Evolutionary conservation across 2,113 vertebrate genomes (phyloP).

Genomic region (Lepisosteus oculatus): DNA sequence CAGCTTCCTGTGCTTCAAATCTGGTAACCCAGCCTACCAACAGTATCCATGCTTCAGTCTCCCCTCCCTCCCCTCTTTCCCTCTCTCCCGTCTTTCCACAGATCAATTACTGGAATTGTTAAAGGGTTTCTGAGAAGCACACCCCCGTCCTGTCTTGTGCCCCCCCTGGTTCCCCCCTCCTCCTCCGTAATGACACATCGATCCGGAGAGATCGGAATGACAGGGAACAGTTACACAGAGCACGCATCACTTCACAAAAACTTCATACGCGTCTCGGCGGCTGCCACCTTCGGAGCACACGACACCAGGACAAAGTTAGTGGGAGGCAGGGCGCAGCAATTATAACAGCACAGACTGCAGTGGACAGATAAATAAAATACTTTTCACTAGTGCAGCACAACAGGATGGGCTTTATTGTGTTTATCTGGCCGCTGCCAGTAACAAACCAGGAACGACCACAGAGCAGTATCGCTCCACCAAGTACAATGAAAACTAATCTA

Average conservation of each 20-base stretch:
- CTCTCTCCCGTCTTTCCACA: conserved; percentile 18
- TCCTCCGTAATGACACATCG: conserved; percentile 38
- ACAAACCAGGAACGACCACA: too few species aligned
- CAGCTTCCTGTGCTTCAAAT: background rate
- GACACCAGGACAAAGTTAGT: background rate
- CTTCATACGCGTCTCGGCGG: background rate
- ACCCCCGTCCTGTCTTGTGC: background rate
- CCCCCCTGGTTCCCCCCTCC: conserved; percentile 17
- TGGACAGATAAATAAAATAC: too few species aligned
- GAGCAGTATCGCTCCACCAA: too few species aligned
- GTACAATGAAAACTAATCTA: too few species aligned
- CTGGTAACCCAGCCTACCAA: conserved; percentile 19
- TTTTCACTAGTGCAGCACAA: too few species aligned
- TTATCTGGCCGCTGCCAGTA: too few species aligned
- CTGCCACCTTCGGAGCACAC: background rate
- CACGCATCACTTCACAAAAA: background rate
- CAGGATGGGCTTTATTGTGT: too few species aligned
- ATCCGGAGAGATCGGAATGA: conserved; percentile 31
- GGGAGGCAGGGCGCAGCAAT: too few species aligned
- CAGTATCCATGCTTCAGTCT: background rate
- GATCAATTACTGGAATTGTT: conserved; percentile 22
- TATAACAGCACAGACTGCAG: too few species aligned
- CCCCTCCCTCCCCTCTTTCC: background rate
- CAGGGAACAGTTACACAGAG: conserved; percentile 24
- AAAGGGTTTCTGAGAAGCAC: conserved; percentile 17